Base-by-base conservation (phyloP, 2,797 vertebrate species). In the Allobates femoralis region DNA sequence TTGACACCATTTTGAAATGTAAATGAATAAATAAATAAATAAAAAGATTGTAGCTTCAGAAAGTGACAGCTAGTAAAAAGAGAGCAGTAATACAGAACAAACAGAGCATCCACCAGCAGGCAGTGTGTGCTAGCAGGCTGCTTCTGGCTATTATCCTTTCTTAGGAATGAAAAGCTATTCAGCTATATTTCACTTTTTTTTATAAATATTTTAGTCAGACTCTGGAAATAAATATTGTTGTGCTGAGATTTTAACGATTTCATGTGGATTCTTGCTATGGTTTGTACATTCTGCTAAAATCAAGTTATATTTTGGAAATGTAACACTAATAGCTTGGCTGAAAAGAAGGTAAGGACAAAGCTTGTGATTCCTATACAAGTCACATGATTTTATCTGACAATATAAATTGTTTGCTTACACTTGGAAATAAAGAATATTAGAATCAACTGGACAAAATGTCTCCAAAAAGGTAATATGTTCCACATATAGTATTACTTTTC, bases 31-130 rank as follows among this genome's bases (percentile, higher is more conserved):
- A 75, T 50, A 75, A 51, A 74, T 46, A 74, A 32, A 32, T 50
- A 12, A 12, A 41, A 28, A 62, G 19, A 85, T 50, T 60, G 78
- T 14, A 46, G 64, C 55, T 81, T 46, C 79, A 66, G 37, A 71
- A 86, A 64, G 26, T 69, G 85, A 86, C 85, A 86, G 71, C 21
- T 34, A 82, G 60, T 67, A 66, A 37, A 82, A 82, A 67, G 69
- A 56, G 75, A 81, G 26, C 71, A 55, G 50, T 86, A 69, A 81
- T 64, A 77, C 46, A 82, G 85, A 86, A 86, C 85, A 86, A 83
- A 86, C 75, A 86, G 85, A 77, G 73, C 73, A 86, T 77, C 60
- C 60, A 86, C 79, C 79, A 83, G 85, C 79, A 86, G 85, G 85
- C 85, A 77, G 69, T 77, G 37, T 74, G 79, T 78, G 85, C 79